Conservation (phyloP, 2,888 invertebrate genomes). For the Cybosia mesomella region DNA sequence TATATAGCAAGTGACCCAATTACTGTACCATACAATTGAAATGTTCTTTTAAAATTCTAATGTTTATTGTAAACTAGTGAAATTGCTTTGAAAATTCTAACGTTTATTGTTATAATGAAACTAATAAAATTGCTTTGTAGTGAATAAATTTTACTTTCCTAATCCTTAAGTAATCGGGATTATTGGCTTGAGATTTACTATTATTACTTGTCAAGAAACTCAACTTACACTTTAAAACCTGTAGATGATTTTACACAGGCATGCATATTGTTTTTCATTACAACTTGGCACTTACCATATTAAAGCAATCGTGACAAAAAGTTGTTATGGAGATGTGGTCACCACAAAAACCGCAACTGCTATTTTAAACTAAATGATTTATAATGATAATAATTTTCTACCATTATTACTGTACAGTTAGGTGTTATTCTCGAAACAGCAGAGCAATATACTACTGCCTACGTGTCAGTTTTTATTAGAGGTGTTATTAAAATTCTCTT, state of each 20-base stretch:
- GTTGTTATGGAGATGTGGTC: background rate
- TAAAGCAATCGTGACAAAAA: background rate
- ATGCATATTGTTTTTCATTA: background rate
- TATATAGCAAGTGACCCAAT: no score
- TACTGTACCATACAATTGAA: no score
- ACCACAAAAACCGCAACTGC: background rate
- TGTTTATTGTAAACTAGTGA: no score
- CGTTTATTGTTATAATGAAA: no score
- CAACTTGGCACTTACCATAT: background rate
- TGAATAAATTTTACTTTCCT: no score
- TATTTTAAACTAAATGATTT: slow-evolving; percentile 4
- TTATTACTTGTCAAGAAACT: no score
- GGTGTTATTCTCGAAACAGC: background rate
- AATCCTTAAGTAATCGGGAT: background rate
- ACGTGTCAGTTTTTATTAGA: background rate
- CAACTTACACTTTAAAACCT: background rate
- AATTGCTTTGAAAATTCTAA: no score
- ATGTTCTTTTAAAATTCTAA: no score
- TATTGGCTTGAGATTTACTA: no score
- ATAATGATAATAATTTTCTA: slow-evolving; percentile 4
- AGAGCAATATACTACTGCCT: background rate
- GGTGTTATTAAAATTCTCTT: slow-evolving; percentile 13
- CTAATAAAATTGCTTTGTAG: no score
- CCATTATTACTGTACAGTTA: background rate
- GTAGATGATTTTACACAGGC: background rate